These are phyloP conservation scores for Beris chalybata DNA, from an alignment of 2,888 invertebrate species.

Conservation along the genomic window DNA sequence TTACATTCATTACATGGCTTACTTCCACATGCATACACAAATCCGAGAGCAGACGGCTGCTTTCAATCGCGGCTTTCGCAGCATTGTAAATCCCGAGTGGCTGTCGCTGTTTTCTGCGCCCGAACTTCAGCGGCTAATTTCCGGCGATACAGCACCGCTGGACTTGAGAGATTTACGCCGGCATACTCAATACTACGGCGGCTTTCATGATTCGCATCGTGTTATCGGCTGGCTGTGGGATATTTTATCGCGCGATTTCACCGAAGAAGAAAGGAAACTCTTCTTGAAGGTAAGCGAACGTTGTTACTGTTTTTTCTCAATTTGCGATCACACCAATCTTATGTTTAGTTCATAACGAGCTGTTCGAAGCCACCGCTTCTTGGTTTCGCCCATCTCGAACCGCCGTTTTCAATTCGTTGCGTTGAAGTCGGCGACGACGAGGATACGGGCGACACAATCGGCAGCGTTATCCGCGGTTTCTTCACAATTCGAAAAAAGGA, in stretches of 20 bases:
- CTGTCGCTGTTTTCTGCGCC: conserved; percentile 91
- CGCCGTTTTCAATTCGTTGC: conserved; percentile 97
- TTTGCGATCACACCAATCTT: neutral
- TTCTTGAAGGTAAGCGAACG: conserved; percentile 81
- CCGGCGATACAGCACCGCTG: conserved; percentile 92
- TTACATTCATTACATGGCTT: conserved; percentile 98
- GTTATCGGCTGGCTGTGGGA: conserved; percentile 99
- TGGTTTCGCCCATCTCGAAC: conserved; percentile 95
- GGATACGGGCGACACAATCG: conserved; percentile 76
- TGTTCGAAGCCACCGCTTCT: conserved; percentile 96
- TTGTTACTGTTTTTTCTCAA: neutral
- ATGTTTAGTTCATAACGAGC: conserved; percentile 80
- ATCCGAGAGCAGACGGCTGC: conserved; percentile 96
- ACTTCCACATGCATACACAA: conserved; percentile 97
- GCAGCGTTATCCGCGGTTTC: conserved; percentile 96
- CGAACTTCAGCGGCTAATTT: conserved; percentile 92
- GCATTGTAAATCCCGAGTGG: conserved; percentile 95
- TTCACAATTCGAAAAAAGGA: conserved; percentile 96
- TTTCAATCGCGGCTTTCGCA: conserved; percentile 94
- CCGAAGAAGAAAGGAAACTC: conserved; percentile 84
- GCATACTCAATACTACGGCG: conserved; percentile 98
- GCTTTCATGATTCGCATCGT: conserved; percentile 96
- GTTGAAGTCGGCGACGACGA: conserved; percentile 99
- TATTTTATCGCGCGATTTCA: conserved; percentile 93
- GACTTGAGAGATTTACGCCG: conserved; percentile 84